Conservation (phyloP, 2,888 invertebrate genomes). For the Molanna angustata region DNA sequence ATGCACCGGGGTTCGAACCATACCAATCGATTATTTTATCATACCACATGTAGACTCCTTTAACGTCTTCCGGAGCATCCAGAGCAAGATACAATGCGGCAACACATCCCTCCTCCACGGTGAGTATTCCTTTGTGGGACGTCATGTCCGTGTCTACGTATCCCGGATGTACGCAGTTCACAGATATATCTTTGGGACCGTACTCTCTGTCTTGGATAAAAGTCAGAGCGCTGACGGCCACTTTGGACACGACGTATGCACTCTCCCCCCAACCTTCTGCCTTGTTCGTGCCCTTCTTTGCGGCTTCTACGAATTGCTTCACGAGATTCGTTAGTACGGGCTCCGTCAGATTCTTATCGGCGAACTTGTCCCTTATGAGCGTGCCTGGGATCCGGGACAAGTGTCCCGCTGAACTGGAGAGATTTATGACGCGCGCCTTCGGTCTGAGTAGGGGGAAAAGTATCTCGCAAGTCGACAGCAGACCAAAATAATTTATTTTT, state of each 20-base stretch:
- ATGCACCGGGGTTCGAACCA: too few relatives aligned
- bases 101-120: slow-evolving; percentile 49
- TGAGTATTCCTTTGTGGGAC: slow-evolving; percentile 21
- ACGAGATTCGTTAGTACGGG: slow-evolving; percentile 60
- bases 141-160: slow-evolving; percentile 30
- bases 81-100: slow-evolving; percentile 62
- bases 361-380: slow-evolving; percentile 54
- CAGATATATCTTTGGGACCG: slow-evolving; percentile 25
- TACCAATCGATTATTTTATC: slow-evolving; percentile 63
- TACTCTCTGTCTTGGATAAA: slow-evolving; percentile 61
- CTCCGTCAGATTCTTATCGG: slow-evolving; percentile 56
- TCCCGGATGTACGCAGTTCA: slow-evolving; percentile 27
- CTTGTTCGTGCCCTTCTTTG: slow-evolving; percentile 43
- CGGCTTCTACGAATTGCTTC: slow-evolving; percentile 65
- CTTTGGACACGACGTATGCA: slow-evolving; percentile 71
- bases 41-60: slow-evolving; percentile 65
- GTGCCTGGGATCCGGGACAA: slow-evolving; percentile 59
- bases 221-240: slow-evolving; percentile 66
- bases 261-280: slow-evolving; percentile 59
- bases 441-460: slow-evolving; percentile 69
- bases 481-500: slow-evolving; percentile 66
- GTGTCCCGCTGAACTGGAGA: slow-evolving; percentile 69
- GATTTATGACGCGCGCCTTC: slow-evolving; percentile 71
- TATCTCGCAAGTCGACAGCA: slow-evolving; percentile 61
- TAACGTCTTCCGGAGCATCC: slow-evolving; percentile 57